Base-by-base conservation (phyloP, 2,888 invertebrate genomes). In the Mesorhabditis spiculigera region DNA sequence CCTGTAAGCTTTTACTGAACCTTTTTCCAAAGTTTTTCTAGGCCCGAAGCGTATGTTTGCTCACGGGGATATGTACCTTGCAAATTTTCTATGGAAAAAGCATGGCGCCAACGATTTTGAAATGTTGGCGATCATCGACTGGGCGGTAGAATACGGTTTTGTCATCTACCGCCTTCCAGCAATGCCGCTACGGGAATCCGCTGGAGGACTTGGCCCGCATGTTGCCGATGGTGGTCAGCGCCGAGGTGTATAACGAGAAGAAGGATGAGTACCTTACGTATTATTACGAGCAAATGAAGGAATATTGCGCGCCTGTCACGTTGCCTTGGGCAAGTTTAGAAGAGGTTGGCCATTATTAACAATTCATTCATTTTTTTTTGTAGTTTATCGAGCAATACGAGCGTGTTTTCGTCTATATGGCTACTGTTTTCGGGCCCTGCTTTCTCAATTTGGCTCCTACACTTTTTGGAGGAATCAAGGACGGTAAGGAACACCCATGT, bases 381-480 rank as follows among this genome's bases (percentile, higher is more conserved):
- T 50, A 50, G 58, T 50, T 50, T n/a, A 13, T 50, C 10, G n/a
- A 50, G n/a, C 58, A 50, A n/a, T 50, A 50, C 58, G 58, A 50
- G 58, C 58, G n/a, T 13, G 58, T 50, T n/a, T 50, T 50, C 58
- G n/a, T 50, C n/a, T 50, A 13, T 10, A 3, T n/a, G n/a, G n/a
- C 58, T n/a, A n/a, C n/a, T n/a, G n/a, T 50, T 50, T 50, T 50
- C n/a, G 58, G 58, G 10, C 58, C 58, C 8, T 13, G 8, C n/a
- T 50, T 50, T n/a, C 10, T n/a, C 10, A 50, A 50, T 50, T 13
- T 50, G 58, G 58, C 58, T 10, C 8, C 8, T 13, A 50, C n/a
- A n/a, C 58, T 50, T n/a, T 50, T 50, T n/a, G 58, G n/a, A n/a
- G 65, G 43, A 28, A 65, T 42, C 43, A 67, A 61, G 16, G 67